A percentile compares a stretch with the other conserved stretches of the same genome.
Conservation (phyloP, 2,113 vertebrate genomes). For the Chaetops frenatus region DNA sequence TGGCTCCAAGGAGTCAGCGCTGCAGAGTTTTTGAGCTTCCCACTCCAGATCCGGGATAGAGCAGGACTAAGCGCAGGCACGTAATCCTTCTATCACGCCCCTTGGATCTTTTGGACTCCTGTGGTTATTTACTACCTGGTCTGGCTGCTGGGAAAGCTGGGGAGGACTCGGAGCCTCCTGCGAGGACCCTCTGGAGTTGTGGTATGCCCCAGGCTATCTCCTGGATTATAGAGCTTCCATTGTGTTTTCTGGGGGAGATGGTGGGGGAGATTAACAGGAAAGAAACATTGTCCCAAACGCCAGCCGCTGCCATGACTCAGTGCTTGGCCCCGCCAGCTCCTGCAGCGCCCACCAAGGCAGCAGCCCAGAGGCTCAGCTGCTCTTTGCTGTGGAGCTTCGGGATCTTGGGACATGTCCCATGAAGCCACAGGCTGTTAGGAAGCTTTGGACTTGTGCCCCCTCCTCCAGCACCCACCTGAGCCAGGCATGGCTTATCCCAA, state of each 20-base stretch:
- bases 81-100: not conserved
- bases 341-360: not conserved
- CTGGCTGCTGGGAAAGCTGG: not conserved
- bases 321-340: not conserved
- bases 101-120: not conserved
- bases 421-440: not conserved
- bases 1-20: slow-evolving; percentile 47
- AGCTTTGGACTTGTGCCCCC: fast-evolving
- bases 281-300: not conserved
- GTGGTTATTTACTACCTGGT: slow-evolving; percentile 40
- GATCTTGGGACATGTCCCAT: not conserved
- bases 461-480: not conserved
- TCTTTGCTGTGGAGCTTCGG: not conserved
- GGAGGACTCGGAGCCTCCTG: not conserved
- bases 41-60: not conserved
- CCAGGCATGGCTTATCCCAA: not conserved
- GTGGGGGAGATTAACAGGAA: slow-evolving; percentile 13
- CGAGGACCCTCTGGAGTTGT: not conserved
- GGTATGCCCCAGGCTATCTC: slow-evolving; percentile 19
- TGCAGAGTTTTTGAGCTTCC: not conserved
- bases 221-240: not conserved
- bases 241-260: slow-evolving; percentile 23
- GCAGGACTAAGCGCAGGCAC: not conserved
- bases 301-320: not conserved
- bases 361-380: not conserved